A percentile compares a stretch with the other conserved stretches of the same genome.
phyloP scores from a whole-genome alignment of 2,797 vertebrate species.

The Sebastes minor region DNA sequence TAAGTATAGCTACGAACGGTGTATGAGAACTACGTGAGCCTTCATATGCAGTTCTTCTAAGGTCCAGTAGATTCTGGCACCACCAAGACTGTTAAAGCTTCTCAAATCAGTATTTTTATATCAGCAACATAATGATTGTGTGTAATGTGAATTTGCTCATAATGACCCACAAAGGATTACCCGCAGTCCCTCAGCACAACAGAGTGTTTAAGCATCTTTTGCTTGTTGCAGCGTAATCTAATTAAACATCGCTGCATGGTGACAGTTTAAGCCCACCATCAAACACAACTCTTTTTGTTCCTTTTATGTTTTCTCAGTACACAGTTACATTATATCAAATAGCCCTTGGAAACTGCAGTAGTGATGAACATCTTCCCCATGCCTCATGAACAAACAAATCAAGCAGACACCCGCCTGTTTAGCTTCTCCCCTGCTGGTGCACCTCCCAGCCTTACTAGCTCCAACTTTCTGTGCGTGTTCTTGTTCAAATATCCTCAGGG shows the following conservation, averaged over 20 bases:
- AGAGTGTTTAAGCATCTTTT: neutral
- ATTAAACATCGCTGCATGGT: neutral
- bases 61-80: no score
- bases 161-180: neutral
- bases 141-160: neutral
- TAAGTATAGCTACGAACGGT: no score
- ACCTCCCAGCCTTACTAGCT: neutral
- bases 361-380: neutral
- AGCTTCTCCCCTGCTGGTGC: neutral
- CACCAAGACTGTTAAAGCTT: neutral
- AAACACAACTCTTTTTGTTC: neutral
- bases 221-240: neutral
- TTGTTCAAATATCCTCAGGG: slow-evolving; percentile 4
- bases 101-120: neutral
- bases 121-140: neutral
- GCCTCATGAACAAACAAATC: slow-evolving; percentile 29
- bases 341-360: neutral
- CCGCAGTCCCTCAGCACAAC: neutral
- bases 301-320: neutral
- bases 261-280: neutral
- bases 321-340: neutral
- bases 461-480: slow-evolving; percentile 5
- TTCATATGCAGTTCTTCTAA: no score
- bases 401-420: neutral
- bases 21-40: no score